Evolutionary conservation across 1,140 invertebrate genomes (phyloP), one percentile per base, ranked within the genome.

Genomic region (Bombus difficillimus): DNA sequence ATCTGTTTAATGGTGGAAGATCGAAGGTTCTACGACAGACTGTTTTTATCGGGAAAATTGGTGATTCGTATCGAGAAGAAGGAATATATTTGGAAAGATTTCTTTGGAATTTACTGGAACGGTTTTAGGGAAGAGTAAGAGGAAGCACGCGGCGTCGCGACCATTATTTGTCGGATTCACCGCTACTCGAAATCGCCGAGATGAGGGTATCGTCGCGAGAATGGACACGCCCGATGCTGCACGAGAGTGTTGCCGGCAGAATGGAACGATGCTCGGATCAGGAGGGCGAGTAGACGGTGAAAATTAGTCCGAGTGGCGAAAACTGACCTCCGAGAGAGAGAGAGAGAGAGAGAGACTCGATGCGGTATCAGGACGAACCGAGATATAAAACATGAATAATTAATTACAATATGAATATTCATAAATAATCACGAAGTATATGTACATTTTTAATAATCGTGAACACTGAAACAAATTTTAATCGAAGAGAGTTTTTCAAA

Each of bases 251-350:
- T 25, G 66, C 68, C n/a, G 75, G 12, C 25, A 41, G 39, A 72
- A 13, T 62, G 32, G 28, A 47, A 71, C 41, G 72, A 5, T 47
- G 59, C 47, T 83, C 69, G 83, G 74, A 88, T 10, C 78, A 79
- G 32, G 79, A 79, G 28, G 88, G 75, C 64, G 87, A 88, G 74
- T 89, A 83, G 83, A 74, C 39, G 22, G 25, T 28, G 41, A 59
- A 62, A 37, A 80, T 28, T 12, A 41, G 25, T 13, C 37, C 10
- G 25, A 34, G 28, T 8, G 12, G 39, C 39, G 28, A 41, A 6
- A 41, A 66, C 13, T n/a, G 39, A 41, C 18, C 15, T 66, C n/a
- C 15, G 66, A 69, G 3, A 39, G n/a, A 18, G 34, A 37, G n/a
- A 18, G 34, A 37, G 66, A 69, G 3, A 39, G 66, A 69, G 3